Conservation (phyloP, 2,797 vertebrate species). For the Manis pentadactyla region DNA sequence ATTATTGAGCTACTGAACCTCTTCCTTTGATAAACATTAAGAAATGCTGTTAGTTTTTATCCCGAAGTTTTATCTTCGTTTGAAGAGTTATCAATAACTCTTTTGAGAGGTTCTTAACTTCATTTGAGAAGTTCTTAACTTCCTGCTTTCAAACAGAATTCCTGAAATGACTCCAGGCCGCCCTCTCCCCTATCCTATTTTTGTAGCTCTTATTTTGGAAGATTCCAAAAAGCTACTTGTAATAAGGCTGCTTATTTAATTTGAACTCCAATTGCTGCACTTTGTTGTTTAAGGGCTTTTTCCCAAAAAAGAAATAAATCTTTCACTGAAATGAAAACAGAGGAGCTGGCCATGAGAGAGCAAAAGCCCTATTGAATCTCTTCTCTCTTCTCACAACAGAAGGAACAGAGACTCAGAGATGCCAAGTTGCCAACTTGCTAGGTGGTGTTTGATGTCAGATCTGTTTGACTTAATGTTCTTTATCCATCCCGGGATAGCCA, state of each 20-base stretch:
- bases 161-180: neutral
- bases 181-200: neutral
- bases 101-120: neutral
- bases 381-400: neutral
- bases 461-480: neutral
- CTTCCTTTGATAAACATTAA: neutral
- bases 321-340: slow-evolving; percentile 23
- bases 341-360: neutral
- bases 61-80: neutral
- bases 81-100: neutral
- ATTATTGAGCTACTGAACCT: neutral
- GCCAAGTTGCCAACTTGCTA: neutral
- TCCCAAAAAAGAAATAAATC: neutral
- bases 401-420: neutral
- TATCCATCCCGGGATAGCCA: neutral
- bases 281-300: neutral
- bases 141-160: neutral
- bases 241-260: neutral
- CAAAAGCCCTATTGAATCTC: neutral
- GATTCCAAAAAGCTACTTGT: neutral
- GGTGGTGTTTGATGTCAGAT: neutral
- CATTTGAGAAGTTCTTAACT: neutral
- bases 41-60: neutral
- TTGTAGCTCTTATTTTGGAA: neutral
- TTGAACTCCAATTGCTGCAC: neutral